These are phyloP conservation scores for Ammodytes marinus DNA, from an alignment of 2,113 vertebrate genomes.

Conservation along the genomic window DNA sequence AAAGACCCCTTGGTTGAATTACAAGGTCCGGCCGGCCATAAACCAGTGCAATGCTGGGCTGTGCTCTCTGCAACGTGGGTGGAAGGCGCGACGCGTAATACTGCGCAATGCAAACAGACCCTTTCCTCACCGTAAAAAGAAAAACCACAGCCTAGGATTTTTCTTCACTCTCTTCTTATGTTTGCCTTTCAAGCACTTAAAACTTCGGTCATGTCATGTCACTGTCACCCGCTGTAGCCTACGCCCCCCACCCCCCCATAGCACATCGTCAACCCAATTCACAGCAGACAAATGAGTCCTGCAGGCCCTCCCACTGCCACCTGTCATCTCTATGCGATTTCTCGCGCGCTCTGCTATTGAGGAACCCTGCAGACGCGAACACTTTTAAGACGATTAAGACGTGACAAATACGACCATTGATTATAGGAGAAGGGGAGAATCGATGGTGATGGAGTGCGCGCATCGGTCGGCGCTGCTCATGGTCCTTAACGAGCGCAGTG, in stretches of 20 bases:
- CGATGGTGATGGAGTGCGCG: conserved; percentile 43
- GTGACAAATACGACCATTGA: conserved; percentile 60
- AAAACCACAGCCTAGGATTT: conserved; percentile 35
- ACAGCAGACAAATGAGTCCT: conserved; percentile 64
- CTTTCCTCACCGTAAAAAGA: conserved; percentile 66
- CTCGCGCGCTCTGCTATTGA: background rate
- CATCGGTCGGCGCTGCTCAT: conserved; percentile 13
- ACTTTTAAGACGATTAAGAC: conserved; percentile 50
- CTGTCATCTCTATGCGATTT: conserved; percentile 64
- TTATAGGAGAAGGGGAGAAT: conserved; percentile 25
- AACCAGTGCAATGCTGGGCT: conserved; percentile 53
- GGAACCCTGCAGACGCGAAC: conserved; percentile 17
- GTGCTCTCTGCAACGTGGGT: conserved; percentile 82
- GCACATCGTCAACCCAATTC: conserved; percentile 59
- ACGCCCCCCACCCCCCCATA: conserved; percentile 53
- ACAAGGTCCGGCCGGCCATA: conserved; percentile 12
- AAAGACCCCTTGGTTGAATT: conserved; percentile 21
- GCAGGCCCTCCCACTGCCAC: conserved; percentile 71
- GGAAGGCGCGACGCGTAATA: conserved; percentile 82
- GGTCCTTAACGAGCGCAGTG: conserved; percentile 17
- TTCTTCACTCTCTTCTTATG: background rate
- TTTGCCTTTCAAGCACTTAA: conserved; percentile 2
- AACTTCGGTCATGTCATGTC: conserved; percentile 44
- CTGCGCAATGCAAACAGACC: conserved; percentile 82
- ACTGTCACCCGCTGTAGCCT: background rate